Evolutionary conservation across 2,888 invertebrate species (phyloP).

Genomic region (Heliconius erato): DNA sequence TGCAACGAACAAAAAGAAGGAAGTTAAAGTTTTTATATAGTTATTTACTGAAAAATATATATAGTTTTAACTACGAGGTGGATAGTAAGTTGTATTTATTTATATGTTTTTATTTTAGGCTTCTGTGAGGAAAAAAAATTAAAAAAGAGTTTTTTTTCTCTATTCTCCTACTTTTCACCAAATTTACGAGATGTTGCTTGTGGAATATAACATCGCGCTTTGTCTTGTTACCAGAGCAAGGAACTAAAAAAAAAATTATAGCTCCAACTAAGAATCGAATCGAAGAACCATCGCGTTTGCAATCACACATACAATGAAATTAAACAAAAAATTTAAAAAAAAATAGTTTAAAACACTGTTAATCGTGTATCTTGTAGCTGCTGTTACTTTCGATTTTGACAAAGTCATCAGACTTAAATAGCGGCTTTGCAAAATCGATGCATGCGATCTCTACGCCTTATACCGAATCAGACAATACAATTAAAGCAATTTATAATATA

Average conservation of each 20-base stretch:
- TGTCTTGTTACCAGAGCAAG: neutral
- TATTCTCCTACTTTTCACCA: neutral
- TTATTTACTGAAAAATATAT: neutral
- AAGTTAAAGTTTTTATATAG: conserved; percentile 35
- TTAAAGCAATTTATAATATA: conserved; percentile 77
- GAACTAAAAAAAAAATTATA: too few relatives aligned
- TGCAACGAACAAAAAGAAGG: conserved; percentile 45
- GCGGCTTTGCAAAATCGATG: conserved; percentile 73
- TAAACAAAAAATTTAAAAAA: too few relatives aligned
- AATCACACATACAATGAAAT: too few relatives aligned
- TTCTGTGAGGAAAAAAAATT: neutral
- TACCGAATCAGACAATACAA: conserved; percentile 83
- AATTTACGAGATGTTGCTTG: neutral
- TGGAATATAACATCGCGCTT: neutral
- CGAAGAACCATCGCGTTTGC: too few relatives aligned
- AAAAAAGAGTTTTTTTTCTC: neutral
- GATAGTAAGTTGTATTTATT: neutral
- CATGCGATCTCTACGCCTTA: conserved; percentile 85
- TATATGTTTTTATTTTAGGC: neutral
- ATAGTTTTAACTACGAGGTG: neutral
- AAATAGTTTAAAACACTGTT: neutral
- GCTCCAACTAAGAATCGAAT: too few relatives aligned
- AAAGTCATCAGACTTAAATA: conserved; percentile 52
- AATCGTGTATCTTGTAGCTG: neutral
- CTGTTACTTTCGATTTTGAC: conserved; percentile 45